Percentiles rank a stretch among this genome's conserved stretches.
These are phyloP conservation scores for Myotis findleyi DNA, from an alignment of 2,797 vertebrate genomes.

Conservation along the genomic window DNA sequence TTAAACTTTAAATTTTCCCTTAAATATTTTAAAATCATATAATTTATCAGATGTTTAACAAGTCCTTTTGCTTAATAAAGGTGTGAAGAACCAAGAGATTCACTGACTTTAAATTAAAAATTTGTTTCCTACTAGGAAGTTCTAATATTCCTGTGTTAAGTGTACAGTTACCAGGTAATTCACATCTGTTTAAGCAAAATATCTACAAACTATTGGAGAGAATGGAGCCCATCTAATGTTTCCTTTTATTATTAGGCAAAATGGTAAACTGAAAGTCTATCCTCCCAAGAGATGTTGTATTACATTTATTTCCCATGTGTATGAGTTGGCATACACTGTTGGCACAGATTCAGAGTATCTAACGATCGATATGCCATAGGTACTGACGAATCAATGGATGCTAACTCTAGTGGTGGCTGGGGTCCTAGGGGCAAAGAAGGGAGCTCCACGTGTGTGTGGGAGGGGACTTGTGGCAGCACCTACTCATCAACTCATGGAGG, in stretches of 20 bases:
- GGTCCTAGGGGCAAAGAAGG: not conserved
- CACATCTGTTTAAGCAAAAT: not conserved
- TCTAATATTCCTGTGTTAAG: not conserved
- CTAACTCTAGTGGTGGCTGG: not conserved
- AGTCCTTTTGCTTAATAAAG: not conserved
- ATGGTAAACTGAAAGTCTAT: not conserved
- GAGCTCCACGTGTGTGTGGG: not conserved
- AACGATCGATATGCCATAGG: not conserved
- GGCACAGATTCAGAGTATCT: not conserved
- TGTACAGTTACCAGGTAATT: not conserved
- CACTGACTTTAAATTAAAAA: not conserved
- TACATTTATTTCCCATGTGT: not conserved
- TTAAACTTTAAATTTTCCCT: not conserved
- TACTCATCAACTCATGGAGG: not conserved
- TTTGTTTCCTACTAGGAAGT: not conserved
- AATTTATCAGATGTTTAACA: not conserved
- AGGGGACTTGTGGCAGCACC: not conserved
- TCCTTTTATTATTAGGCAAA: conserved; percentile 33
- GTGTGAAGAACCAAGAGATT: not conserved
- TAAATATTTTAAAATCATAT: not conserved
- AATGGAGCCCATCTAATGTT: not conserved
- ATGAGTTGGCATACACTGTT: not conserved
- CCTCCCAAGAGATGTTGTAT: not conserved
- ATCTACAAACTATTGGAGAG: not conserved
- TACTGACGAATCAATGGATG: not conserved